These are phyloP conservation scores for Vulpes vulpes DNA, from an alignment of 2,113 vertebrate species.

Conservation along the genomic window DNA sequence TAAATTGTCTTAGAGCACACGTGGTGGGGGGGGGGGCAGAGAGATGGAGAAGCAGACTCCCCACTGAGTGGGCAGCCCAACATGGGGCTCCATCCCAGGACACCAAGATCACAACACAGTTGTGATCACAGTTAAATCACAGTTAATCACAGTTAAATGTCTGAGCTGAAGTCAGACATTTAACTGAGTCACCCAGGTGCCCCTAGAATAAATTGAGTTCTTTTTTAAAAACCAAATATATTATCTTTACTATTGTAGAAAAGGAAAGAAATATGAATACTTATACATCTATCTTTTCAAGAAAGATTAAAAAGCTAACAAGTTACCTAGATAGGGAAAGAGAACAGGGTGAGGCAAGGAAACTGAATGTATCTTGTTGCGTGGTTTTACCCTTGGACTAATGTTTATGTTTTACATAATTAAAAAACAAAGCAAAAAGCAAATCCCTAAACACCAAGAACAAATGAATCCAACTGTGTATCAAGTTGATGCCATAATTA, in stretches of 20 bases:
- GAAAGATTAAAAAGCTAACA: not conserved
- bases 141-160: no score
- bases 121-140: no score
- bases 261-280: not conserved
- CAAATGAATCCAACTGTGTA: not conserved
- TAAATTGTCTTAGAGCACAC: not conserved
- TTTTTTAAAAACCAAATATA: not conserved
- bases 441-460: constrained; percentile 2
- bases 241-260: not conserved
- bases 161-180: not conserved
- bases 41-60: not conserved
- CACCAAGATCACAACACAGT: not conserved
- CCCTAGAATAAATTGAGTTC: not conserved
- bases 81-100: not conserved
- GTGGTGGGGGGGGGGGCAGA: not conserved
- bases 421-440: not conserved
- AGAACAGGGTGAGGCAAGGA: not conserved
- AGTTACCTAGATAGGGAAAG: not conserved
- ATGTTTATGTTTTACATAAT: not conserved
- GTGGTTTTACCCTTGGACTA: not conserved
- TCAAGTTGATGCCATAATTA: not conserved
- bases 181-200: not conserved
- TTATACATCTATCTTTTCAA: not conserved
- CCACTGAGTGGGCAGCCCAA: not conserved
- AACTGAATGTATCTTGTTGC: not conserved